Conservation (phyloP, 1,140 invertebrate genomes). For the Leguminivora glycinivorella region DNA sequence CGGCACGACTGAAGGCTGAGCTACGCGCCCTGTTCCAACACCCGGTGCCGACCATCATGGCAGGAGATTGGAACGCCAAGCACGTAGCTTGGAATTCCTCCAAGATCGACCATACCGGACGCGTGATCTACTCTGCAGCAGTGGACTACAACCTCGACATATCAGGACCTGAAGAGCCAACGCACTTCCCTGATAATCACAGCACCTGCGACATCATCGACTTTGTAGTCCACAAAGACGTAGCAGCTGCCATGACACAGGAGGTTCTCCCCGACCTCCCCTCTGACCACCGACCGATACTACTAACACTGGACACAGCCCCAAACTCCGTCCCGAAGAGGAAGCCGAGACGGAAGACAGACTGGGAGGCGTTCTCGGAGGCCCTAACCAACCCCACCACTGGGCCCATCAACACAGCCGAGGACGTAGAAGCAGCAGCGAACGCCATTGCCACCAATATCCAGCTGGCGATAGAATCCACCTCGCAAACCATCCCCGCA, state of each 20-base stretch:
- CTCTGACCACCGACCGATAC: not conserved
- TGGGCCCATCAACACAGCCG: not conserved
- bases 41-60: not conserved
- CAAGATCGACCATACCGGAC: not conserved
- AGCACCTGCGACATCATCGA: not conserved
- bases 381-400: not conserved
- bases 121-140: not conserved
- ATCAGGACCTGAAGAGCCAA: not conserved
- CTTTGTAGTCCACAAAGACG: not conserved
- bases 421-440: constrained; percentile 5
- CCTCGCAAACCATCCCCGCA: not conserved
- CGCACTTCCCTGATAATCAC: not conserved
- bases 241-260: not conserved
- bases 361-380: not conserved
- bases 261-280: not conserved
- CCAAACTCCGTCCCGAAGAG: not conserved
- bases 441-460: not conserved
- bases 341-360: not conserved
- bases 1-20: not conserved
- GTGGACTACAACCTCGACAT: not conserved
- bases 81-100: constrained; percentile 6
- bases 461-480: not conserved
- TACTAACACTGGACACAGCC: not conserved
- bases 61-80: constrained; percentile 22
- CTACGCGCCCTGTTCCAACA: not conserved